Base-by-base conservation (phyloP, 1,140 invertebrate genomes). In the Heliconius himera region DNA sequence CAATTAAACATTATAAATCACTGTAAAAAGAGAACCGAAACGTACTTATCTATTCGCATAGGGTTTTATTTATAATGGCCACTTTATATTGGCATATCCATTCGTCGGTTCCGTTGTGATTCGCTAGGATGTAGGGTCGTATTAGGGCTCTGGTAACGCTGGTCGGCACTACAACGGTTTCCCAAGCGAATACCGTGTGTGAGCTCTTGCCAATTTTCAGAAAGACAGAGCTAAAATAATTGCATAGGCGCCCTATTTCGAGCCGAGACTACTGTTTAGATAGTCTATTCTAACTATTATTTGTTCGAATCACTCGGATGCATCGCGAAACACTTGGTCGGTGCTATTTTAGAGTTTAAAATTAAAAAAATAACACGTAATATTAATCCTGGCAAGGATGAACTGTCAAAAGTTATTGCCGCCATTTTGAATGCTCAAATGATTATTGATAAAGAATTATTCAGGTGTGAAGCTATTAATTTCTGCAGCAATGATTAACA, bases 201-300 rank as follows among this genome's bases (percentile, higher is more conserved):
- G 90, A 93, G 89, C 88, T 88, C 91, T 90, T 94, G 92, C 93
- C 93, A 94, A 94, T 94, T 94, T 94, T 93, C 93, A 93, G 92
- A 94, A 94, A 94, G 93, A 93, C 93, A 90, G 92, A 92, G 85
- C 93, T 93, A 93, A 94, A 94, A 94, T 94, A 93, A 94, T 93
- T 92, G 88, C 90, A 93, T 92, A 93, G 89, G 89, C 91, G 93
- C 91, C 93, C 93, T 94, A 94, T 94, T 94, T 94, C 88, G 87
- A 90, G 91, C 86, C 83, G 85, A 82, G 84, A 88, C 84, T 88
- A 89, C 87, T 90, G 89, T 90, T 90, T 90, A 91, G 89, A 91
- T 91, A 90, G 89, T 92, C 90, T 91, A 93, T 93, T 93, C 90
- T 94, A 92, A 91, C 89, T 88, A 89, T 93, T 92, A 89, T 91